A percentile compares a stretch with the other conserved stretches of the same genome.
Conservation (phyloP, 2,888 invertebrate genomes). For the Lithophane leautieri region DNA sequence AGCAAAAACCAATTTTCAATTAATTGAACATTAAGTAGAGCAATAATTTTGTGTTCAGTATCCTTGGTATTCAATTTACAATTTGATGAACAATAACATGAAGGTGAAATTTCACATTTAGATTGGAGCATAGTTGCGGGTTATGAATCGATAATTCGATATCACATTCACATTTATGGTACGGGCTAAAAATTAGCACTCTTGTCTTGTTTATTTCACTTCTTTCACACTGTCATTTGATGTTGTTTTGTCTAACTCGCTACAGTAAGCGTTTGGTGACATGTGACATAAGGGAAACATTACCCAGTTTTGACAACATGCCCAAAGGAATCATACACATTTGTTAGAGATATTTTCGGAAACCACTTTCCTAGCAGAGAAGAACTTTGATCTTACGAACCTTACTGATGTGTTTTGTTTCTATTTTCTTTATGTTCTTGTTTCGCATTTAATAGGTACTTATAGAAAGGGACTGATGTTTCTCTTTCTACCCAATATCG, state of each 20-base stretch:
- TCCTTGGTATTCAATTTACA: slow-evolving; percentile 23
- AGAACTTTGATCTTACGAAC: slow-evolving; percentile 52
- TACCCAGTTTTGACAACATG: slow-evolving; percentile 23
- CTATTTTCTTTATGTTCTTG: slow-evolving; percentile 26
- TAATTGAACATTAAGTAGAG: neutral
- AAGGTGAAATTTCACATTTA: slow-evolving; percentile 12
- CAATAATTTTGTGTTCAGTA: neutral
- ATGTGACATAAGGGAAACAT: slow-evolving; percentile 17
- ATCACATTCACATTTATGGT: too few relatives aligned
- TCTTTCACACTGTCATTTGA: neutral
- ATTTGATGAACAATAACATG: slow-evolving; percentile 13
- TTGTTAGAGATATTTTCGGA: slow-evolving; percentile 46
- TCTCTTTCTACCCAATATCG: neutral
- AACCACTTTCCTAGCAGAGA: neutral
- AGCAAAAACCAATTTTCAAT: neutral
- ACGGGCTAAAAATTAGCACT: neutral
- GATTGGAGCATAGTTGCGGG: slow-evolving; percentile 7
- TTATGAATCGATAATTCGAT: slow-evolving; percentile 8
- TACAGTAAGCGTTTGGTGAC: neutral
- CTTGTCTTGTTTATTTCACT: neutral
- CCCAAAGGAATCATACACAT: slow-evolving; percentile 16
- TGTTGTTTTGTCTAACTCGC: neutral
- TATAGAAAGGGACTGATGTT: slow-evolving; percentile 10
- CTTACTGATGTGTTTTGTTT: slow-evolving; percentile 51
- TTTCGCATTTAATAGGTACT: slow-evolving; percentile 22